These are phyloP conservation scores for Periophthalmodon schlosseri DNA, from an alignment of 2,113 vertebrate species.

Conservation along the genomic window DNA sequence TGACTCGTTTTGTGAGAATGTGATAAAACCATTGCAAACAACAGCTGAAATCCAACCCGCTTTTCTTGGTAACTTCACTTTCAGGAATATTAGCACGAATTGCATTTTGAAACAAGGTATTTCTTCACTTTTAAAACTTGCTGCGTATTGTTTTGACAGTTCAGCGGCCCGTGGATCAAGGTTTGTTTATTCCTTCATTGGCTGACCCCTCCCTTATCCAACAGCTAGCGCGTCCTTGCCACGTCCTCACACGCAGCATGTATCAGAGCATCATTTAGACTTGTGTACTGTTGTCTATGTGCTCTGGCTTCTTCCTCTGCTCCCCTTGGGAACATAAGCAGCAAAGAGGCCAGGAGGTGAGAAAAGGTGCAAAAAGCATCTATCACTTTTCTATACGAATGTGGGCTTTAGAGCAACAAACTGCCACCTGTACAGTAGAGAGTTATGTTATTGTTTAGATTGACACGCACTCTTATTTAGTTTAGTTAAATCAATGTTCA, in stretches of 20 bases:
- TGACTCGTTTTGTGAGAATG: too few species aligned
- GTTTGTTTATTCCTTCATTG: slow-evolving; percentile 30
- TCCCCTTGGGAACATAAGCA: slow-evolving; percentile 50
- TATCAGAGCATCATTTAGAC: slow-evolving; percentile 53
- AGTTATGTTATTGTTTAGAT: background rate
- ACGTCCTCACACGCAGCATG: slow-evolving; percentile 54
- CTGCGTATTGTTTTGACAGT: background rate
- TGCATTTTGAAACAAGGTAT: background rate
- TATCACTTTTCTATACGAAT: slow-evolving; percentile 45
- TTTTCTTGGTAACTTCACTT: background rate
- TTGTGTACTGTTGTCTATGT: slow-evolving; percentile 24
- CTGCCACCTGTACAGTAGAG: background rate
- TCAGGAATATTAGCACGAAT: background rate
- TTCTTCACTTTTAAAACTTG: background rate
- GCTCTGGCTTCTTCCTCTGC: slow-evolving; percentile 10
- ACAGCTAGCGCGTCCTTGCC: slow-evolving; percentile 50
- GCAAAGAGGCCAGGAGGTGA: slow-evolving; percentile 55
- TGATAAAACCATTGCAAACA: too few species aligned
- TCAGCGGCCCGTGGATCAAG: slow-evolving; percentile 7
- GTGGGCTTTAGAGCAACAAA: background rate
- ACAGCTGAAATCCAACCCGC: background rate
- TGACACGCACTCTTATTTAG: background rate
- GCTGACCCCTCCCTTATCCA: background rate
- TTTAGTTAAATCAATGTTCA: too few species aligned
- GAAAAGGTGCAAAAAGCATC: slow-evolving; percentile 72